Percentiles rank a stretch among this genome's conserved stretches.
phyloP scores from a whole-genome alignment of 2,113 vertebrate species.

The Rhynchopsitta pachyrhyncha region DNA sequence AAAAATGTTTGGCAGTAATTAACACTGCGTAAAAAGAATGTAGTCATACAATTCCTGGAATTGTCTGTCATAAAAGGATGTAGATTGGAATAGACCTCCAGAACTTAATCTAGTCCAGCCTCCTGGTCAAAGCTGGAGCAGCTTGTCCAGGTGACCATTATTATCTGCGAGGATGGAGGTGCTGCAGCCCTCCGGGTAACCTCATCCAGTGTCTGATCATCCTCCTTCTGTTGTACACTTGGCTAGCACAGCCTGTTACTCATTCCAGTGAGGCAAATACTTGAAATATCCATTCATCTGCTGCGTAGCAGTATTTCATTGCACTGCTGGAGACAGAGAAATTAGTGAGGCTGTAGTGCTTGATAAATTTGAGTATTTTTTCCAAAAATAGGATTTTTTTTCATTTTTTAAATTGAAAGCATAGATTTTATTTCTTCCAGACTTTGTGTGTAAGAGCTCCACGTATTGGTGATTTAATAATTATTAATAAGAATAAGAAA shows the following conservation, averaged over 20 bases:
- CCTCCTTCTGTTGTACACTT: not conserved
- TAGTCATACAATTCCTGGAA: not conserved
- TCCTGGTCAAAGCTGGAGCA: not conserved
- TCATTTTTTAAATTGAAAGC: not conserved
- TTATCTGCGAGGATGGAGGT: not conserved
- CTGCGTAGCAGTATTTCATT: not conserved
- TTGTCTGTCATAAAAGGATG: not conserved
- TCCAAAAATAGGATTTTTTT: not conserved
- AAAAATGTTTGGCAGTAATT: not conserved
- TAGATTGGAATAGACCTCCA: not conserved
- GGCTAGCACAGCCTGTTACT: not conserved
- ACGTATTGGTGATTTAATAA: not conserved
- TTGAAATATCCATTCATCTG: not conserved
- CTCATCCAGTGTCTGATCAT: not conserved
- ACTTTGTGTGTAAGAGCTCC: not conserved
- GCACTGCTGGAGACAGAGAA: not conserved
- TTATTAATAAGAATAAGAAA: not conserved
- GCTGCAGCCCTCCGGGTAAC: not conserved
- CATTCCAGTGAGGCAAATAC: not conserved
- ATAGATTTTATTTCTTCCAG: not conserved
- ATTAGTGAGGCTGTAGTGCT: not conserved
- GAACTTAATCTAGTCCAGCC: not conserved
- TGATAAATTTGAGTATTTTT: not conserved
- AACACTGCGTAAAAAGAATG: not conserved
- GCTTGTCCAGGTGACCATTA: not conserved